Evolutionary conservation across 2,113 vertebrate species (phyloP), one percentile per base, ranked within the genome.

Genomic region (Sylvietta virens): DNA sequence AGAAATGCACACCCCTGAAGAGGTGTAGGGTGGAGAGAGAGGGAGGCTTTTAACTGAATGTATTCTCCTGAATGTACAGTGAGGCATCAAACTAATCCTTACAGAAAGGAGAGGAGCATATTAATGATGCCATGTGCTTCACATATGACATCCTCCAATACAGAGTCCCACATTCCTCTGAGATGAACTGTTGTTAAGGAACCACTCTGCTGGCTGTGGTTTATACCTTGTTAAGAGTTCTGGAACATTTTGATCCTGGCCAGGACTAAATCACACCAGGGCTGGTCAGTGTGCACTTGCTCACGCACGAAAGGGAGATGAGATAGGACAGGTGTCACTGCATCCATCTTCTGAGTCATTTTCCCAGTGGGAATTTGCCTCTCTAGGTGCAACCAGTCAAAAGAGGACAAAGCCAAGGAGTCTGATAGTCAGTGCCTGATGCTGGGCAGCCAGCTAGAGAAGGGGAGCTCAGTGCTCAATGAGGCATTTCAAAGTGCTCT

Each of bases 81-180:
- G 18, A 61, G 14, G 44, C 69, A 82, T 31, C 70, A 91, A 92
- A 71, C 4, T 13, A 48, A 60, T 60, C 54, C 27, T 72, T 90
- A 30, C 23, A 81, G 85, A 83, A 74, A 79, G 86, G 12, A 86
- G 17, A 56, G 35, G 85, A 60, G 13, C 11, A 35, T 58, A 37
- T 91, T 45, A 56, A 13, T 13, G 72, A 14, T 39, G 15, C 14
- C 57, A 37, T 6, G 4, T 57, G 27, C 37, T 61, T 78, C 21
- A 24, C 27, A 18, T 67, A 10, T 13, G n/a, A 3, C 53, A 7
- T 19, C 44, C 61, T 71, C 22, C 50, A 58, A 71, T 47, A 21
- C 15, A 44, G 16, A 0, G 0, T 65, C 48, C 24, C 16, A 16
- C 0, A 0, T 65, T 61, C 28, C 17, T 17, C 18, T 77, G 15